These are phyloP conservation scores for Dipodomys merriami DNA, from an alignment of 2,113 vertebrate genomes.

Conservation along the genomic window DNA sequence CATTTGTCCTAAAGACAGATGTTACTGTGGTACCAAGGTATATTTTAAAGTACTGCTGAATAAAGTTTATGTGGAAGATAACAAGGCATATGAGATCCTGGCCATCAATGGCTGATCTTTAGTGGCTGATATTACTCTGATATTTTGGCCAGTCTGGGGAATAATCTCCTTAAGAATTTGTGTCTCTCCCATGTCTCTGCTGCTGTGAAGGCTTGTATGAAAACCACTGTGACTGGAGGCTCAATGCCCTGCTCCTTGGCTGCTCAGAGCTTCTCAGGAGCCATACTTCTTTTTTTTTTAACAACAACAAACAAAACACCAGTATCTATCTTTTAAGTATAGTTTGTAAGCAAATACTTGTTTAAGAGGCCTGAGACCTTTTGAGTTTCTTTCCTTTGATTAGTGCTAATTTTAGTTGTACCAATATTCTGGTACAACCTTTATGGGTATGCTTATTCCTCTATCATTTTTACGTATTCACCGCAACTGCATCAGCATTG, in stretches of 20 bases:
- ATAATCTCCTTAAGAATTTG: background rate
- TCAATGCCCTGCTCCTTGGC: background rate
- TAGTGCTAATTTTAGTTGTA: constrained; percentile 1
- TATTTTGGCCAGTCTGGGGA: background rate
- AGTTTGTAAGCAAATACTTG: constrained; percentile 34
- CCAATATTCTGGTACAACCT: background rate
- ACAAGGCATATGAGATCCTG: background rate
- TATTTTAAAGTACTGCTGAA: background rate
- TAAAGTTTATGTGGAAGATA: background rate
- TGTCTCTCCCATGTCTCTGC: background rate
- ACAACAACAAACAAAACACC: no score
- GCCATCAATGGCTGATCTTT: background rate
- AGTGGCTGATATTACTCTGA: constrained; percentile 6
- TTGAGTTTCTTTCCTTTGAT: constrained; percentile 22
- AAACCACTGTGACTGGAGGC: no score
- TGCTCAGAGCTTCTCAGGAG: background rate
- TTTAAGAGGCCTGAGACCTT: background rate
- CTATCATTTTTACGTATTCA: background rate
- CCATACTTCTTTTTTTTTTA: no score
- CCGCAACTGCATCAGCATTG: background rate
- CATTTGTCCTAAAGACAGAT: constrained; percentile 51
- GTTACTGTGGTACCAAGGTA: background rate
- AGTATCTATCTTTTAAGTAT: background rate
- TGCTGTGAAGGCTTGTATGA: background rate
- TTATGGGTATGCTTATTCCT: background rate